Base-by-base conservation (phyloP, 2,888 invertebrate genomes). In the Lydus trimaculatus region DNA sequence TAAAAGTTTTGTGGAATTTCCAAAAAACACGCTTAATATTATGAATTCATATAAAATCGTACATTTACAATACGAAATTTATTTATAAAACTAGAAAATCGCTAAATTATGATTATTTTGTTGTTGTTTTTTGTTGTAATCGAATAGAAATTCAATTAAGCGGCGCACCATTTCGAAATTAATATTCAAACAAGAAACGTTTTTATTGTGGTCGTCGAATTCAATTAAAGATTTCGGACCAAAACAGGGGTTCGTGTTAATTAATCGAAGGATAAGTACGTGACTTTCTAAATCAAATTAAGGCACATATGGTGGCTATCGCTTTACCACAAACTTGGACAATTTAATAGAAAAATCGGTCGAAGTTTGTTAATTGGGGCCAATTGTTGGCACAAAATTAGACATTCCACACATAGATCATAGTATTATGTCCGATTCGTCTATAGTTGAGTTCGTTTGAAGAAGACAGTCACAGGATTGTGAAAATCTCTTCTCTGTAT, bases 1-100 rank as follows among this genome's bases (percentile, higher is more conserved):
- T 66, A 66, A 69, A 69, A 69, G 48, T 69, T 69, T 65, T 20
- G 20, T 48, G 20, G 20, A 48, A 20, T 48, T 48, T 20, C 20
- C 48, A 20, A 48, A 48, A 48, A 48, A 48, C 48, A 48, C 48
- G 39, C 17, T 43, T 43, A 17, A 17, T 43, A 43, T 43, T 43
- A 43, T 43, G 48, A 20, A 48, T 48, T 48, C 48, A 48, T 43
- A 17, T 43, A 17, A 17, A 43, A 43, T 17, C 7, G n/a, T 17
- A 43, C 43, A 43, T n/a, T n/a, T n/a, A 36, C 15, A 36, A 43
- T 17, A 43, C 43, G 17, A 17, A 17, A 17, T n/a, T n/a, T 36
- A 36, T 17, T 17, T 1, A 17, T 1, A 17, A 43, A 43, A 43
- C 17, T 43, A 17, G 43, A 43, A 43, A 28, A 28, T 4, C 28